Evolutionary conservation across 2,888 invertebrate genomes (phyloP).

Genomic region (Pristionchus maxplancki): DNA sequence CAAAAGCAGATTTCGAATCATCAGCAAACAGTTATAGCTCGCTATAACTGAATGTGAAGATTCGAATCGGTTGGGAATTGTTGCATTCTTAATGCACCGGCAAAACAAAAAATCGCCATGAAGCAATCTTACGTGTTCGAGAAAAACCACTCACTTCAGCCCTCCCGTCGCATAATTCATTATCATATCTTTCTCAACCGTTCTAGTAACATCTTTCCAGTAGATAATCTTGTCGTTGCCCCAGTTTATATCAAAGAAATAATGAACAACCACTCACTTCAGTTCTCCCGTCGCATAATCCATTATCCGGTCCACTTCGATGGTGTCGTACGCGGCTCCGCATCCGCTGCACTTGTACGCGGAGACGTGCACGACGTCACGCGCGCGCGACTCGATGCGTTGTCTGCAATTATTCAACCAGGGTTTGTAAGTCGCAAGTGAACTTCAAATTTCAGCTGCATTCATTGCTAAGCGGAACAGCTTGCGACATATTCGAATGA

Average conservation of each 20-base stretch:
- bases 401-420: too few species aligned
- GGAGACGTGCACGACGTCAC: constrained; percentile 23
- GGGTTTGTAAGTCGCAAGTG: too few species aligned
- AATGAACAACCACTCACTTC: constrained; percentile 52
- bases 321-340: constrained; percentile 54
- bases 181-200: too few species aligned
- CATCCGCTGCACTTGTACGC: constrained; percentile 41
- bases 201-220: too few species aligned
- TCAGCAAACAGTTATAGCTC: background rate
- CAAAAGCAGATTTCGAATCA: background rate
- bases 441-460: too few species aligned
- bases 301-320: constrained; percentile 70
- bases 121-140: background rate
- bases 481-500: too few species aligned
- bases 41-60: background rate
- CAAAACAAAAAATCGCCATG: background rate
- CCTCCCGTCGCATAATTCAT: constrained; percentile 60
- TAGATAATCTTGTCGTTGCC: too few species aligned
- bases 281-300: constrained; percentile 64
- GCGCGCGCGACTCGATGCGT: constrained; percentile 36
- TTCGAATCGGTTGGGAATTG: background rate
- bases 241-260: too few species aligned
- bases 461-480: background rate
- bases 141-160: too few species aligned
- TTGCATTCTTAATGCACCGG: background rate